These are phyloP conservation scores for Aporrectodea caliginosa DNA, from an alignment of 1,140 invertebrate species.

Conservation along the genomic window DNA sequence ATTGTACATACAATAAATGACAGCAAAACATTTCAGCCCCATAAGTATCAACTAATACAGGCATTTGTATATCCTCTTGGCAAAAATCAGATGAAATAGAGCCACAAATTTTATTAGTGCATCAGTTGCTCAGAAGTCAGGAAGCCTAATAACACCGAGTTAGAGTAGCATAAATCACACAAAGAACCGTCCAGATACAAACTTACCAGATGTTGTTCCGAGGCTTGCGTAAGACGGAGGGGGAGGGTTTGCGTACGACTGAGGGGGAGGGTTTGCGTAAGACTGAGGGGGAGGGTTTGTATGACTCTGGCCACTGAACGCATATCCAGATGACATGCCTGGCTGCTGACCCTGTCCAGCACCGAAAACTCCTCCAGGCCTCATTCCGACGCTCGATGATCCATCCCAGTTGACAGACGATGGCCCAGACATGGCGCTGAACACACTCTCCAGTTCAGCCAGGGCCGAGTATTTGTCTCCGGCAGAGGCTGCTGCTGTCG, in stretches of 20 bases:
- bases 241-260: background rate
- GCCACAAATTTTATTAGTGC: too few species aligned
- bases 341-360: background rate
- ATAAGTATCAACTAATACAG: too few species aligned
- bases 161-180: too few species aligned
- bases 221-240: background rate
- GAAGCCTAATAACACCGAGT: too few species aligned
- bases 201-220: background rate
- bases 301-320: background rate
- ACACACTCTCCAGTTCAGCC: background rate
- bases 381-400: background rate
- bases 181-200: background rate
- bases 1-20: too few species aligned
- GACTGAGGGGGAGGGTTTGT: background rate
- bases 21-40: too few species aligned
- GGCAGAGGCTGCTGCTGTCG: background rate
- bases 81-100: too few species aligned
- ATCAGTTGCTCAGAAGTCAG: too few species aligned
- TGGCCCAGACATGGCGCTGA: background rate
- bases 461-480: background rate
- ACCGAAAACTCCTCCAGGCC: background rate
- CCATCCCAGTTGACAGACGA: background rate
- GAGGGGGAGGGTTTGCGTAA: too few species aligned
- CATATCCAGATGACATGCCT: background rate
- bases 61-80: too few species aligned